These are phyloP conservation scores for Harpagus bidentatus DNA, from an alignment of 2,113 vertebrate species.

Conservation along the genomic window DNA sequence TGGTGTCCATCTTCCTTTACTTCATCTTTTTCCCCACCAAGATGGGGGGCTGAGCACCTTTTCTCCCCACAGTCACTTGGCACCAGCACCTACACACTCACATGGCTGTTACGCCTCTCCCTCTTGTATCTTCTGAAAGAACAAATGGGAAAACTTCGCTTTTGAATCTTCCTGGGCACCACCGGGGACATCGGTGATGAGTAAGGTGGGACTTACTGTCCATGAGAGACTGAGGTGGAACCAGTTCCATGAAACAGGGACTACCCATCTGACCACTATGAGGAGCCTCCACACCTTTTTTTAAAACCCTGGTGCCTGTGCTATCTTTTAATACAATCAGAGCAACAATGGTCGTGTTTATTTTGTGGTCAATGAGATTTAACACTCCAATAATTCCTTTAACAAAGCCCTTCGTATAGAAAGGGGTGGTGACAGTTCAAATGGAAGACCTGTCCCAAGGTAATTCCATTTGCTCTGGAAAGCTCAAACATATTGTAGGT, in stretches of 20 bases:
- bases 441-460: neutral
- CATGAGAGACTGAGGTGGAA: neutral
- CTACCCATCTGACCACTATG: neutral
- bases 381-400: neutral
- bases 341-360: neutral
- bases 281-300: neutral
- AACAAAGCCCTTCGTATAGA: neutral
- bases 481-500: neutral
- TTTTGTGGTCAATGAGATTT: neutral
- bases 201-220: neutral
- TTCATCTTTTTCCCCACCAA: neutral
- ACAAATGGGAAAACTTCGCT: neutral
- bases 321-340: neutral
- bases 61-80: neutral
- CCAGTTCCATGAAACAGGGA: neutral
- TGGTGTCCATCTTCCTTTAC: neutral
- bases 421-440: neutral
- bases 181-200: rapidly evolving
- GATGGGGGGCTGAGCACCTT: neutral
- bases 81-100: neutral
- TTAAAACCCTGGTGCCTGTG: neutral
- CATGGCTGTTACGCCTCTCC: rapidly evolving
- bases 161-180: neutral
- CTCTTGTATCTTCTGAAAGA: neutral
- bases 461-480: neutral